Evolutionary conservation across 2,888 invertebrate species (phyloP), one percentile per base, ranked within the genome.

Genomic region (Ectemnius lituratus): DNA sequence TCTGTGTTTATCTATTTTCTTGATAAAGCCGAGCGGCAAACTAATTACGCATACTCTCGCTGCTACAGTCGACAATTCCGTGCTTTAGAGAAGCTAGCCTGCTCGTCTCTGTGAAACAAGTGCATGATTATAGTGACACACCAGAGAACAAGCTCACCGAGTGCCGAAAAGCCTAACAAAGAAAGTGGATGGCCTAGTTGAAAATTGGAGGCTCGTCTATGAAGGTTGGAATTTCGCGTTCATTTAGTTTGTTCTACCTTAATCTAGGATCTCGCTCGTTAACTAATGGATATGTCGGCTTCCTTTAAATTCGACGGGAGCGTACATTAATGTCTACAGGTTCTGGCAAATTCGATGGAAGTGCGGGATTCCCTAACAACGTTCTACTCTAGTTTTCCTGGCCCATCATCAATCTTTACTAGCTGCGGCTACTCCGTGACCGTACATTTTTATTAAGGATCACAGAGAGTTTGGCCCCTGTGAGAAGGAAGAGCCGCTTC

Each of bases 401-500:
- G n/a, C 20, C 49, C 61, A 67, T 65, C 74, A 70, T 79, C 66
- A 64, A 72, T 75, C 76, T 70, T 66, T 61, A 62, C 67, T 68
- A 76, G 67, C 72, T 70, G 62, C 71, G 63, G 68, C 59, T 58
- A 58, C 64, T 60, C 67, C 61, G 56, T 73, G 70, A 75, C 65
- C 72, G 80, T 80, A 80, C 73, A 75, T 80, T 80, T 72, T 80
- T 80, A 80, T 80, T 78, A 80, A 77, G 74, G 65, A 62, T 71
- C 70, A 37, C 37, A 6, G 1, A 0, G 37, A 37, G 37, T 11
- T 37, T 11, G 20, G 37, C 1, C 11, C 23, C 23, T 23, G 23
- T 3, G 23, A 23, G 23, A 23, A 23, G 23, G 3, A 23, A 23
- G 23, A 23, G 23, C 23, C 23, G 23, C 61, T 56, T 49, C 57